Percentiles rank a stretch among this genome's conserved stretches.
Evolutionary conservation across 64 coral and sea anemone genomes (phyloP).

Genomic region (Stichodactyla helianthus): DNA sequence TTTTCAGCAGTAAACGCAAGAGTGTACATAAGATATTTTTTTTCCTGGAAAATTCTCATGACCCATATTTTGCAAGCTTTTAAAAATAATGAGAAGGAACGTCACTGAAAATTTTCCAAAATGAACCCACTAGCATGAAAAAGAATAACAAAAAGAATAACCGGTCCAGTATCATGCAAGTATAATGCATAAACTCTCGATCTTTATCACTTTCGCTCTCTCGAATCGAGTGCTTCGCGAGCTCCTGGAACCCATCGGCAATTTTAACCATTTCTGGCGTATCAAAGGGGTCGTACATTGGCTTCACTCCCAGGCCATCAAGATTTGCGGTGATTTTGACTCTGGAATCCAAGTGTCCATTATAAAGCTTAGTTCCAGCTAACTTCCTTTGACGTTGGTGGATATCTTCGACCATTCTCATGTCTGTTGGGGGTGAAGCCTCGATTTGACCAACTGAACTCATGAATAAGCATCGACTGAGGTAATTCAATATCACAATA

Average conservation of each 20-base stretch:
- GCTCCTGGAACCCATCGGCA: conserved; percentile 38
- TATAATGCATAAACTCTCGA: conserved; percentile 49
- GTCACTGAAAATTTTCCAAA: conserved; percentile 12
- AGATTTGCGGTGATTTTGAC: not conserved
- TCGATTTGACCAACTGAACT: conserved; percentile 8
- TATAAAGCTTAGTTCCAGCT: conserved; percentile 32
- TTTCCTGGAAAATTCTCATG: not conserved
- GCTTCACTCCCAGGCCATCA: not conserved
- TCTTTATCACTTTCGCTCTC: conserved; percentile 14
- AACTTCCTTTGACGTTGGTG: conserved; percentile 16
- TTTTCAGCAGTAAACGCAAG: too few species aligned
- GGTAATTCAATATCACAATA: conserved; percentile 72
- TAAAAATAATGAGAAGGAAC: conserved; percentile 21
- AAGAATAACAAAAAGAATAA: conserved; percentile 48
- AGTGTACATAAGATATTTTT: not conserved
- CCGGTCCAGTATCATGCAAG: conserved; percentile 30
- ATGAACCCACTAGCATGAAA: conserved; percentile 21
- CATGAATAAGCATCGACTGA: conserved; percentile 63
- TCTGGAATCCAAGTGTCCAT: not conserved
- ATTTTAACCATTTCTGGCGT: conserved; percentile 17
- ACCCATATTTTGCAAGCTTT: not conserved
- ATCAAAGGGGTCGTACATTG: not conserved
- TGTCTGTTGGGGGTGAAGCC: not conserved
- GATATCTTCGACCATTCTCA: conserved; percentile 25
- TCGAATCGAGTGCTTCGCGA: not conserved